Percentiles rank a stretch among this genome's conserved stretches.
Conservation (phyloP, 2,113 vertebrate species). For the Callospermophilus lateralis region DNA sequence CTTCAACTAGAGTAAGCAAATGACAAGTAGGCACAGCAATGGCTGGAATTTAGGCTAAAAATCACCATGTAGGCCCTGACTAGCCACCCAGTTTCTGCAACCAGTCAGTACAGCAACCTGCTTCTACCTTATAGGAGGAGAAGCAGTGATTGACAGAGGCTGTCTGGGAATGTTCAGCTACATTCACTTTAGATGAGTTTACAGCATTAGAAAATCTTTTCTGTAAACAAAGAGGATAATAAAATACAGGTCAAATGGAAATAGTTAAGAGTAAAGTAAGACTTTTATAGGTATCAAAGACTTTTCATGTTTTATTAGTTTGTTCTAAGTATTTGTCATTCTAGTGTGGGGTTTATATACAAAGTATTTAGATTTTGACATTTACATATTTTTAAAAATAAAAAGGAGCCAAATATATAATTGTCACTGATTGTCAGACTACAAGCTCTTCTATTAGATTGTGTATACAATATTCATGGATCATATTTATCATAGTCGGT, state of each 20-base stretch:
- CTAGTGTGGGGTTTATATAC: background rate
- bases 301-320: background rate
- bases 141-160: background rate
- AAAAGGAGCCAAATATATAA: background rate
- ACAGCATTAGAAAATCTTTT: slow-evolving; percentile 13
- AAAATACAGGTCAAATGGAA: background rate
- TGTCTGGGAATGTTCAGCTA: background rate
- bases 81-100: background rate
- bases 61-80: background rate
- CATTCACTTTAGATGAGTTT: background rate
- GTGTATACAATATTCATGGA: background rate
- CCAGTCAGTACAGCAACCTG: background rate
- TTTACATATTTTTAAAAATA: slow-evolving; percentile 42
- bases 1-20: slow-evolving; percentile 44
- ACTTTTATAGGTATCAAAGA: background rate
- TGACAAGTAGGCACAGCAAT: background rate
- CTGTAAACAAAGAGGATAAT: background rate
- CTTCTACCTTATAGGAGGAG: background rate
- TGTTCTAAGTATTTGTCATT: slow-evolving; percentile 39
- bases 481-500: background rate
- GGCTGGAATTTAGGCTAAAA: slow-evolving; percentile 50
- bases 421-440: background rate
- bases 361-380: background rate
- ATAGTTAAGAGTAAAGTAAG: slow-evolving; percentile 34
- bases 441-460: background rate